These are phyloP conservation scores for Polyploca ridens DNA, from an alignment of 2,888 invertebrate species.

Conservation along the genomic window DNA sequence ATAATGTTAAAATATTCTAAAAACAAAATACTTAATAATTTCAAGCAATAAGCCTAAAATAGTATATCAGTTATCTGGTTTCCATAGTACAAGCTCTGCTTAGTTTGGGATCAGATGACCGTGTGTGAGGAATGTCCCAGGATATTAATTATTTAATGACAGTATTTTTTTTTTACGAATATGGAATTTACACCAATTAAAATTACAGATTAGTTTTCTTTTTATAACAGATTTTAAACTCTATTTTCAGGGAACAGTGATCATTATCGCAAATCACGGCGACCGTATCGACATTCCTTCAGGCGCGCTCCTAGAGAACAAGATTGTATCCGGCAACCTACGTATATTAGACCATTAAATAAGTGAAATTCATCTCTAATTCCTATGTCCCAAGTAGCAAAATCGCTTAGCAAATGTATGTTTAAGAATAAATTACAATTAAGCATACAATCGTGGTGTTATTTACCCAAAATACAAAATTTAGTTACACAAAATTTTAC, in stretches of 20 bases:
- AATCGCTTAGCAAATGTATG: slow-evolving; percentile 4
- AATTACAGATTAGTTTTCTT: neutral
- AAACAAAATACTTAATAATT: no score
- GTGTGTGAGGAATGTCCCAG: no score
- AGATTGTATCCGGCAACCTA: slow-evolving; percentile 99
- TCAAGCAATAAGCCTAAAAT: no score
- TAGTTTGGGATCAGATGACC: no score
- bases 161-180: no score
- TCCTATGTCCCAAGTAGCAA: neutral
- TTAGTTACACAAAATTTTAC: neutral
- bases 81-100: no score
- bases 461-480: no score
- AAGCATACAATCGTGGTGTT: neutral
- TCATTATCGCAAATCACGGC: slow-evolving; percentile 99
- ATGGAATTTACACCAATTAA: no score
- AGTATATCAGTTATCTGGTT: no score
- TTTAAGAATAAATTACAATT: neutral
- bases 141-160: no score
- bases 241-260: slow-evolving; percentile 95
- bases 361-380: slow-evolving; percentile 10
- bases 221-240: neutral
- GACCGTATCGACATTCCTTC: slow-evolving; percentile 99
- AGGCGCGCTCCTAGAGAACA: slow-evolving; percentile 98
- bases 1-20: no score
- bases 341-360: slow-evolving; percentile 97